Conservation (phyloP, 2,888 invertebrate species). For the Bruchidius siliquastri region DNA sequence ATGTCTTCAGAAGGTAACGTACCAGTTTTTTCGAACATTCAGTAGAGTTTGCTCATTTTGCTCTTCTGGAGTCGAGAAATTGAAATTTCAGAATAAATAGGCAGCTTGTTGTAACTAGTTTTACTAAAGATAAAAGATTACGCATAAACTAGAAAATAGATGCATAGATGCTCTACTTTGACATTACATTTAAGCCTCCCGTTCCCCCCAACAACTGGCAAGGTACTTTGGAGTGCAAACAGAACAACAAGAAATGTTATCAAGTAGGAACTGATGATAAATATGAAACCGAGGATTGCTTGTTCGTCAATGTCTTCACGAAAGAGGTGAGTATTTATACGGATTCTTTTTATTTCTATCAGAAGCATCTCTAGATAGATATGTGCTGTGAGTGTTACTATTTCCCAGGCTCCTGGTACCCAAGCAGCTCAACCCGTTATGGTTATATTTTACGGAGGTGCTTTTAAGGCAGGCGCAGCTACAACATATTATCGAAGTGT, state of each 20-base stretch:
- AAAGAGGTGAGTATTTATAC: constrained; percentile 7
- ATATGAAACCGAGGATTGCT: constrained; percentile 21
- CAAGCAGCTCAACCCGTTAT: neutral
- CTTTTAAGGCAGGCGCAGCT: neutral
- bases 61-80: too few species aligned
- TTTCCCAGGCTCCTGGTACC: neutral
- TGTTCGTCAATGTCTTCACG: constrained; percentile 19
- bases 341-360: neutral
- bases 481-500: neutral
- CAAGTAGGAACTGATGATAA: constrained; percentile 7
- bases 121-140: too few species aligned
- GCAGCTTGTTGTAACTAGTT: too few species aligned
- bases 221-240: constrained; percentile 12
- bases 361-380: too few species aligned
- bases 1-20: too few species aligned
- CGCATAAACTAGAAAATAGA: too few species aligned
- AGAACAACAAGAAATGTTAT: constrained; percentile 13
- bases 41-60: too few species aligned
- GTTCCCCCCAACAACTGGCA: constrained; percentile 6
- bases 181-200: constrained; percentile 10
- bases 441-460: neutral
- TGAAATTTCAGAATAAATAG: too few species aligned
- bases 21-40: too few species aligned
- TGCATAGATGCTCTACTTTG: neutral
- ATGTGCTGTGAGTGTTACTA: too few species aligned